phyloP scores from a whole-genome alignment of 1,140 invertebrate genomes.

The Papilio glaucus region DNA sequence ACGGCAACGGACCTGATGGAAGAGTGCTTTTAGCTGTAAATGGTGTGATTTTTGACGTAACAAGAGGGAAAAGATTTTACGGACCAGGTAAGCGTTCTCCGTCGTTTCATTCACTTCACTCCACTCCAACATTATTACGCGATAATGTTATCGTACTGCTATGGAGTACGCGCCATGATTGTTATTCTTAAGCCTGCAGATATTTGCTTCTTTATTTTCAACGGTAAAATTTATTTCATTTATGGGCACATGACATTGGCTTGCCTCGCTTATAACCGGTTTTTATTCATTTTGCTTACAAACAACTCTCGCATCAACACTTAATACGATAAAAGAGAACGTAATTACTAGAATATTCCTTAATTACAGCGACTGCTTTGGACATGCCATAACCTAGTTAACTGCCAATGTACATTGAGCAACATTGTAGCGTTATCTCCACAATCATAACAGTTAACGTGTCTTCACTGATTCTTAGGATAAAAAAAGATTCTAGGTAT shows the following conservation, averaged over 20 bases:
- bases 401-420: not conserved
- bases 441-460: conserved; percentile 1
- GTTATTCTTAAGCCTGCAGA: not conserved
- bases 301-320: not conserved
- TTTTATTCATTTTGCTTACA: conserved; percentile 4
- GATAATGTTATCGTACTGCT: conserved; percentile 25
- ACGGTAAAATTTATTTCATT: too few species aligned
- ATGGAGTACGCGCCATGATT: conserved; percentile 1
- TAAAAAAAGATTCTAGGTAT: not conserved
- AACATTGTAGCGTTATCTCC: conserved; percentile 14
- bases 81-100: conserved; percentile 69
- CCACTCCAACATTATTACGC: not conserved
- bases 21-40: conserved; percentile 75
- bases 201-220: conserved; percentile 1
- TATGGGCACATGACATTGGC: too few species aligned
- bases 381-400: conserved; percentile 1
- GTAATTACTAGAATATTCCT: not conserved
- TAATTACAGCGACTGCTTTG: not conserved
- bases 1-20: conserved; percentile 73
- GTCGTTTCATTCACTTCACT: not conserved
- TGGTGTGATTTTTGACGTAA: conserved; percentile 75
- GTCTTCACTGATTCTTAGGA: conserved; percentile 5
- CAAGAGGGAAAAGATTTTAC: conserved; percentile 75
- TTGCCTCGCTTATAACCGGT: conserved; percentile 2
- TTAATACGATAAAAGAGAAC: not conserved